Base-by-base conservation (phyloP, 2,888 invertebrate genomes). In the Temnothorax unifasciatus region DNA sequence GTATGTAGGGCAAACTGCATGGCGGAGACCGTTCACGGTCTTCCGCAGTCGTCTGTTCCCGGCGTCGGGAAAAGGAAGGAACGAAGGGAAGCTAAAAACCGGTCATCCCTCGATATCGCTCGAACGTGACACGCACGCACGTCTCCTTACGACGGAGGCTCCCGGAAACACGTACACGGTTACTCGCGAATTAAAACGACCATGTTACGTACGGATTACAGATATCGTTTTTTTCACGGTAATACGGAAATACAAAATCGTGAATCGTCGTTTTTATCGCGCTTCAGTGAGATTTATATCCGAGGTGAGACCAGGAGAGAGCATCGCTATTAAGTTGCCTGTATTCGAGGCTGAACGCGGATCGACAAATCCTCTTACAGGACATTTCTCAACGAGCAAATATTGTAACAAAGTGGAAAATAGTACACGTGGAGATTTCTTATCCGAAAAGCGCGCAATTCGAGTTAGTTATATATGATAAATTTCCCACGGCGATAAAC, bases 1-100 rank as follows among this genome's bases (percentile, higher is more conserved):
- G 59, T 59, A 71, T 71, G 73, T 71, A 61, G 71, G 79, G 50
- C 77, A 69, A 79, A 79, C 71, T 71, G 79, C 73, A 79, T 71
- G 79, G 79, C 71, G 79, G 79, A 79, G 59, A 34, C 47, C 69
- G 54, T 77, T 69, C 68, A 59, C 71, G 29, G 38, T 68, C 57
- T 79, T 79, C 71, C 59, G 47, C 79, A 79, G 79, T 79, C 52
- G 63, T 52, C 21, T 47, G 79, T 47, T 21, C 34, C 47, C 57
- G 21, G 41, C 52, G 44, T 54, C 15, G 54, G 54, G 15, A 34
- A 77, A 29, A 77, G 54, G 69, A 44, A 54, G 68, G 52, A n/a
- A 59, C 34, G 59, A 79, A 71, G 18, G 59, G 66, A 29, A 18
- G 18, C 59, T 47, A 21, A 71, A 71, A 61, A 47, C 59, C 34